A percentile compares a stretch with the other conserved stretches of the same genome.
phyloP scores from a whole-genome alignment of 2,113 vertebrate species.

The Sakesphorus luctuosus region DNA sequence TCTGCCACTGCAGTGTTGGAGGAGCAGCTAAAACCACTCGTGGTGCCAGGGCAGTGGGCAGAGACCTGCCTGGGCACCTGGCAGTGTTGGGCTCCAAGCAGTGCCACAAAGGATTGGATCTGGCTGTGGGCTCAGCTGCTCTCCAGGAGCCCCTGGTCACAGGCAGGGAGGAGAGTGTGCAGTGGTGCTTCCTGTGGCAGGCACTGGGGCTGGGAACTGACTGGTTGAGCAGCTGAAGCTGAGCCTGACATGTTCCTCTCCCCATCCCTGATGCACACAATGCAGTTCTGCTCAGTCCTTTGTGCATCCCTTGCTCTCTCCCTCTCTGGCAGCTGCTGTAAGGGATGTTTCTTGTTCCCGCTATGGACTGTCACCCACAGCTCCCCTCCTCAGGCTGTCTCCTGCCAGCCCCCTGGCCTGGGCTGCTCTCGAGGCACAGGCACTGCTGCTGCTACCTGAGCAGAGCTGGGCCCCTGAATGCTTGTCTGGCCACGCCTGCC shows the following conservation, averaged over 20 bases:
- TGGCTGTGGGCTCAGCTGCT: background rate
- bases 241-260: accelerated
- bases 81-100: accelerated
- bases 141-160: background rate
- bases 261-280: background rate
- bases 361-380: accelerated
- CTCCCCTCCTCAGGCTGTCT: background rate
- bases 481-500: background rate
- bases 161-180: background rate
- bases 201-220: accelerated
- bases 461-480: background rate
- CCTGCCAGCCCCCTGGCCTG: accelerated
- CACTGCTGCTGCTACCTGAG: background rate
- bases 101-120: accelerated
- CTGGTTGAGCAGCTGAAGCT: background rate
- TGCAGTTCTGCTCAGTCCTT: accelerated
- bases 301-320: background rate
- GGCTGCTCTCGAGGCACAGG: background rate
- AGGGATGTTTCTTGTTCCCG: background rate
- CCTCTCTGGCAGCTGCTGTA: background rate
- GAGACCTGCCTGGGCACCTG: background rate
- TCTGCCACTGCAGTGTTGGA: accelerated
- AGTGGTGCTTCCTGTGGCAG: background rate
- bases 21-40: background rate
- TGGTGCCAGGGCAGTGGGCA: background rate